Evolutionary conservation across 2,113 vertebrate genomes (phyloP), one percentile per base, ranked within the genome.

Genomic region (Daphoenositta chrysoptera): DNA sequence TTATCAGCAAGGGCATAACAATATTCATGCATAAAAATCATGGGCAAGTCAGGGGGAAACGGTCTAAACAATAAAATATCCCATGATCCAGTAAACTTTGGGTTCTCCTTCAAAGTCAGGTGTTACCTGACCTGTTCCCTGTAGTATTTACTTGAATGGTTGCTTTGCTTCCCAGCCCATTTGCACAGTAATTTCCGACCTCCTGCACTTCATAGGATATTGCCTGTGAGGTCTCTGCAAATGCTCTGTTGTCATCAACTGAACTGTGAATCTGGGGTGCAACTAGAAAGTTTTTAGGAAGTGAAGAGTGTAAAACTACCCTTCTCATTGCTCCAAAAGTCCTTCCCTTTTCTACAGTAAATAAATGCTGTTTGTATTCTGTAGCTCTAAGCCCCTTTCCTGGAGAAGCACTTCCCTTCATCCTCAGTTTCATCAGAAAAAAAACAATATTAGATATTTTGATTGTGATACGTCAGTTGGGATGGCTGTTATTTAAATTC

Each of bases 31-130:
- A 7, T 18, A 63, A 48, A 91, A 87, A 40, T 50, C 1, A 4
- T 7, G 26, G 23, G 15, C 16, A 11, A 0, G 7, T 7, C 3
- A 2, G 2, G 9, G 1, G 2, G 6, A 4, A 39, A 15, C 11
- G 27, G 4, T 60, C 31, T 51, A 40, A 69, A 77, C 21, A 45
- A 47, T 12, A 77, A 39, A 70, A 51, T 23, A 31, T 75, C 14
- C 15, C 24, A 27, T 2, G 0, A 22, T 53, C 57, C 2, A 1
- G 10, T 83, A 72, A 71, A 77, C 9, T 45, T 39, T 68, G 31
- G 15, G 66, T 71, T 87, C 31, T 89, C 20, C 44, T 58, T 90
- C 60, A 8, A 78, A 58, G 17, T 63, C 3, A 3, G 60, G 10
- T 21, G 7, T 45, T 70, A 42, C 44, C 54, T 70, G 76, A 57